These are phyloP conservation scores for Nephrotoma appendiculata DNA, from an alignment of 2,888 invertebrate species.

Conservation along the genomic window DNA sequence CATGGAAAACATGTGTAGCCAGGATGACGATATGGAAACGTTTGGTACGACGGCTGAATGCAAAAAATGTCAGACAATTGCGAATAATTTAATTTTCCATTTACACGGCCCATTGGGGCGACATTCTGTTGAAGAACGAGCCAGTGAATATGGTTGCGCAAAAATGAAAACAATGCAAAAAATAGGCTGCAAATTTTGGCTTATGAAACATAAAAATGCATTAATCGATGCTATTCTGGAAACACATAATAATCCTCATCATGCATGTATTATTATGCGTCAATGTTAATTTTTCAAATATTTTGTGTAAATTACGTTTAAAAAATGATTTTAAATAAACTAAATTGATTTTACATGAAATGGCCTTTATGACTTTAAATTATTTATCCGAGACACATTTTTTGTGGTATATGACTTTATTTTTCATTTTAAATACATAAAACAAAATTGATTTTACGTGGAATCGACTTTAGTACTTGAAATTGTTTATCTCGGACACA, in stretches of 20 bases:
- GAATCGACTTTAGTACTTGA: not conserved
- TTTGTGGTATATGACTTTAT: no score
- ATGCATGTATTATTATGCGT: not conserved
- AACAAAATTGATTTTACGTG: not conserved
- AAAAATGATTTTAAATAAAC: not conserved
- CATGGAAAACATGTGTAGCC: not conserved
- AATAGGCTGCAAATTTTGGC: not conserved
- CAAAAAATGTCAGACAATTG: not conserved
- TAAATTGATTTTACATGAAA: not conserved
- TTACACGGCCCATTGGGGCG: not conserved
- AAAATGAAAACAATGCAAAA: not conserved
- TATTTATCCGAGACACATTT: no score
- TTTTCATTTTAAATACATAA: no score
- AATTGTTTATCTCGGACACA: no score
- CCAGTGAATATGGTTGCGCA: not conserved
- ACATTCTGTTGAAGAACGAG: not conserved
- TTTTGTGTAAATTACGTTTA: not conserved
- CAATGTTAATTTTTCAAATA: not conserved
- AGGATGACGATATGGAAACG: not conserved
- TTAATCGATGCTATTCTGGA: not conserved
- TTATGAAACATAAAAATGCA: not conserved
- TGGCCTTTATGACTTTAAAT: not conserved
- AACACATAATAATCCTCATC: not conserved
- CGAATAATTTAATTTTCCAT: not conserved
- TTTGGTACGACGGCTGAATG: not conserved